Evolutionary conservation across 2,113 vertebrate species (phyloP).

Genomic region (Bolborhynchus lineola): DNA sequence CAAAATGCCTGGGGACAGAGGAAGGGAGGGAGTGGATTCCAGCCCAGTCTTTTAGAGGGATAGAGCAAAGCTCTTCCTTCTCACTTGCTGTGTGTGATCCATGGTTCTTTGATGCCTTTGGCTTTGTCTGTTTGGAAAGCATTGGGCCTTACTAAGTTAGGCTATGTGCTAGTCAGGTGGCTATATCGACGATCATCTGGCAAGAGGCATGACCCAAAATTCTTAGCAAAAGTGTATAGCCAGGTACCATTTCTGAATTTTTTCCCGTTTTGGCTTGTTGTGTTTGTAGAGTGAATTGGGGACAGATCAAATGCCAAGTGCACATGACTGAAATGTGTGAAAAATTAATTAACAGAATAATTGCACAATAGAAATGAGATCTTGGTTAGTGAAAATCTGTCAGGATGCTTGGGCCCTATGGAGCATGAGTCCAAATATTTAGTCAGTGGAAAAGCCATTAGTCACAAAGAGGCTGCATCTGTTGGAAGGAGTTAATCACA

Average conservation of each 20-base stretch:
- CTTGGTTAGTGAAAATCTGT: neutral
- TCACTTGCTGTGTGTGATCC: neutral
- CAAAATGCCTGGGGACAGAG: neutral
- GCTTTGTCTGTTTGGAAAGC: neutral
- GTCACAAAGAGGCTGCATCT: neutral
- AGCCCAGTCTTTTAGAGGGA: neutral
- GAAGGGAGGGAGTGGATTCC: neutral
- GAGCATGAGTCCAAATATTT: neutral
- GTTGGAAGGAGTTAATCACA: slow-evolving; percentile 28
- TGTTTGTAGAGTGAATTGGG: neutral
- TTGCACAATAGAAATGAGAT: neutral
- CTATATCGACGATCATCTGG: neutral
- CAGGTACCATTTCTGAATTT: neutral
- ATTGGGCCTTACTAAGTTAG: neutral
- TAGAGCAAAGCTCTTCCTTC: neutral
- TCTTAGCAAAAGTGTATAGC: neutral
- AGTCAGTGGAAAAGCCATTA: neutral
- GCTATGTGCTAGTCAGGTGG: neutral
- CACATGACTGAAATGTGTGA: slow-evolving; percentile 4
- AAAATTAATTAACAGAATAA: slow-evolving; percentile 39
- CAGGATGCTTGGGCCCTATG: neutral
- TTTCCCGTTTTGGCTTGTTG: neutral
- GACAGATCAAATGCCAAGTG: neutral
- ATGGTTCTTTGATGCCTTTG: neutral
- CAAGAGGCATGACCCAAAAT: neutral